These are phyloP conservation scores for Drosophila persimilis DNA, from an alignment of 1,140 invertebrate genomes.

Conservation along the genomic window DNA sequence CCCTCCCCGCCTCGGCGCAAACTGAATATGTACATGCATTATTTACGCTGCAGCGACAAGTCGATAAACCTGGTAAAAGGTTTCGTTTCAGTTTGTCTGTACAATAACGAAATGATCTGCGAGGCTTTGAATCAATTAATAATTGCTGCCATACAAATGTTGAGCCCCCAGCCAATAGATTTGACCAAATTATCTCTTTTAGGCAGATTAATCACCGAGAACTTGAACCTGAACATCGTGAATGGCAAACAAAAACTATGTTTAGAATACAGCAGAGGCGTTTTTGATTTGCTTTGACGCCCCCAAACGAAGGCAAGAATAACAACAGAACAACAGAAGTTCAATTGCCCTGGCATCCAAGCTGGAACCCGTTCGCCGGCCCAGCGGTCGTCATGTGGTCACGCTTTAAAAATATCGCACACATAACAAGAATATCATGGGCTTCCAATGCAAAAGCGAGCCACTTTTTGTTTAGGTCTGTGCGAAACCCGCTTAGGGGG, in stretches of 20 bases:
- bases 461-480: constrained; percentile 24
- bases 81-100: not conserved
- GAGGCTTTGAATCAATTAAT: not conserved
- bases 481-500: constrained; percentile 24
- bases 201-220: not conserved
- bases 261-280: too few relatives aligned
- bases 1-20: not conserved
- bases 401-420: constrained; percentile 74
- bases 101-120: not conserved
- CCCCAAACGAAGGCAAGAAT: constrained; percentile 16
- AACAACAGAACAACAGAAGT: constrained; percentile 9
- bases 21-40: not conserved
- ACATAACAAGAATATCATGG: constrained; percentile 31
- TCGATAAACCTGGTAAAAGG: too few relatives aligned
- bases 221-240: not conserved
- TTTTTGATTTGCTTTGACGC: not conserved
- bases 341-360: constrained; percentile 36
- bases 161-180: too few relatives aligned
- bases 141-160: not conserved
- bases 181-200: not conserved
- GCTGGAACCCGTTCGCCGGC: constrained; percentile 41
- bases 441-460: constrained; percentile 46
- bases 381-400: constrained; percentile 54
- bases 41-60: not conserved
- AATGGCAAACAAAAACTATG: too few relatives aligned